Evolutionary conservation across 2,888 invertebrate species (phyloP).

Genomic region (Deilephila porcellus): DNA sequence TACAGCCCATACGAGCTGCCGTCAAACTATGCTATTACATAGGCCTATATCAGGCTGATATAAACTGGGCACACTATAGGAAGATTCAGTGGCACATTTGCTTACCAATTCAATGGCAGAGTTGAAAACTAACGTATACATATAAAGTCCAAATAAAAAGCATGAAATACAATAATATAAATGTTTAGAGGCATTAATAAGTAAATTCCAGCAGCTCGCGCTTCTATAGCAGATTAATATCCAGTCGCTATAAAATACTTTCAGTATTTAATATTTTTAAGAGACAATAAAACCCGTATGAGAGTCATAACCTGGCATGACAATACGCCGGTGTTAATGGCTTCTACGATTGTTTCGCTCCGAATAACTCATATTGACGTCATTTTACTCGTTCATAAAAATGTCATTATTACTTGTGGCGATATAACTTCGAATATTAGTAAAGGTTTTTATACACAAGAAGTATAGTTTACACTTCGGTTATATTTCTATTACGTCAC

Average conservation of each 20-base stretch:
- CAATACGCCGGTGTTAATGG: slow-evolving; percentile 6
- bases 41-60: too few relatives aligned
- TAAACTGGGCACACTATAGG: too few relatives aligned
- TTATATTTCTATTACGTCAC: too few relatives aligned
- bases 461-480: too few relatives aligned
- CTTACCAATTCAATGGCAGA: too few relatives aligned
- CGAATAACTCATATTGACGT: slow-evolving; percentile 1
- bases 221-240: not conserved
- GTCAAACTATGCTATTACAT: too few relatives aligned
- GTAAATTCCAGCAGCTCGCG: not conserved
- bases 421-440: not conserved
- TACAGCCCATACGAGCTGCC: too few relatives aligned
- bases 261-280: slow-evolving; percentile 2
- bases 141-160: too few relatives aligned
- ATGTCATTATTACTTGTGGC: not conserved
- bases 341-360: not conserved
- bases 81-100: too few relatives aligned
- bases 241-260: not conserved
- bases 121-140: too few relatives aligned
- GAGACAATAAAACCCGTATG: slow-evolving; percentile 9
- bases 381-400: not conserved
- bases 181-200: not conserved
- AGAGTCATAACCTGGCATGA: not conserved
- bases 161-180: too few relatives aligned
- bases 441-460: too few relatives aligned